phyloP scores from a whole-genome alignment of 2,797 vertebrate species.

The Catamblyrhynchus diadema region DNA sequence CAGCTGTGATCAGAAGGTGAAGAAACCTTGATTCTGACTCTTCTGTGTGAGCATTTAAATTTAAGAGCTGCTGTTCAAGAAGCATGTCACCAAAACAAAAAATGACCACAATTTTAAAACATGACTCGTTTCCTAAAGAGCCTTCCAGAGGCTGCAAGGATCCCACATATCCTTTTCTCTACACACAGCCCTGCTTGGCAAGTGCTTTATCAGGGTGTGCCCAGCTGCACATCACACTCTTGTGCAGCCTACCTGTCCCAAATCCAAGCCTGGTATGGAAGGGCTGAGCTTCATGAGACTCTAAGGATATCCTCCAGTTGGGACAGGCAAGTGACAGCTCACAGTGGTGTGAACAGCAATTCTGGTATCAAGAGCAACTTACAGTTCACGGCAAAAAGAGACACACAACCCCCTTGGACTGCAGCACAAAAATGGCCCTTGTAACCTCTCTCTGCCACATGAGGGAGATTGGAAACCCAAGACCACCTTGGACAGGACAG shows the following conservation, averaged over 20 bases:
- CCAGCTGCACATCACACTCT: background rate
- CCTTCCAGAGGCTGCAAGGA: background rate
- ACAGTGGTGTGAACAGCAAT: background rate
- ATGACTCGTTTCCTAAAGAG: background rate
- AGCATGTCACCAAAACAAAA: background rate
- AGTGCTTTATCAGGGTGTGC: background rate
- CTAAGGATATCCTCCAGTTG: background rate
- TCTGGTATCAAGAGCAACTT: background rate
- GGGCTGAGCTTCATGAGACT: background rate
- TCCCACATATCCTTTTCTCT: accelerated
- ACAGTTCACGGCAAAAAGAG: background rate
- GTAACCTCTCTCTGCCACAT: background rate
- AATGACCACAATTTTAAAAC: background rate
- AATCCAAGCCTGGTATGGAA: background rate
- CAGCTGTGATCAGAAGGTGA: background rate
- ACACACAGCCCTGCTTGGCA: background rate
- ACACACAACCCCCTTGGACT: background rate
- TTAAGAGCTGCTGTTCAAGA: background rate
- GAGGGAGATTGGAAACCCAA: background rate
- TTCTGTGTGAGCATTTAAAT: background rate
- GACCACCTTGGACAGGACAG: background rate
- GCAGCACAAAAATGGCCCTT: background rate
- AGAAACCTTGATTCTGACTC: background rate
- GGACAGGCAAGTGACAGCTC: background rate
- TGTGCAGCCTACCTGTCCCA: background rate